These are phyloP conservation scores for Leptodactylus fuscus DNA, from an alignment of 2,113 vertebrate genomes.

Conservation along the genomic window DNA sequence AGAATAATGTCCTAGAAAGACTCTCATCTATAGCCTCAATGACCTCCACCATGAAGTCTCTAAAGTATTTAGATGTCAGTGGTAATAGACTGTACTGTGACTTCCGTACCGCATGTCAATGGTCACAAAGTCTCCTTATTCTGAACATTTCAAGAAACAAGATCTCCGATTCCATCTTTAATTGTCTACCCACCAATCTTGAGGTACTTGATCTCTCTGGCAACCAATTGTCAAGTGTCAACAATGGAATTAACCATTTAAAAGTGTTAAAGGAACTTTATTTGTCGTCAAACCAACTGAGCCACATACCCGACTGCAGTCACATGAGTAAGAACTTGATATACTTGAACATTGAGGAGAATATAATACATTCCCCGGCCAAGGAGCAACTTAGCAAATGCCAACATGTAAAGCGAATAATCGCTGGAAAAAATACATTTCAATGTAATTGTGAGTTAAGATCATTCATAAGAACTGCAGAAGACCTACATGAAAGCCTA, in stretches of 20 bases:
- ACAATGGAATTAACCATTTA: slow-evolving; percentile 66
- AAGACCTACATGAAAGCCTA: slow-evolving; percentile 63
- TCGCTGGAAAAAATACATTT: slow-evolving; percentile 81
- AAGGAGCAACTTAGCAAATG: slow-evolving; percentile 74
- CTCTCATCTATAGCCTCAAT: slow-evolving; percentile 76
- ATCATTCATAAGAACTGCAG: slow-evolving; percentile 69
- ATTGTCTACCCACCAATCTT: slow-evolving; percentile 78
- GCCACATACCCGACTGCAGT: slow-evolving; percentile 77
- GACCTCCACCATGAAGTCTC: slow-evolving; percentile 75
- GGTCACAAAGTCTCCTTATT: slow-evolving; percentile 75
- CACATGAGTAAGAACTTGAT: slow-evolving; percentile 69
- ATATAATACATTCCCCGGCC: slow-evolving; percentile 75
- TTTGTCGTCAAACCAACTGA: slow-evolving; percentile 79
- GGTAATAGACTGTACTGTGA: slow-evolving; percentile 76
- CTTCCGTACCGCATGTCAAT: slow-evolving; percentile 67
- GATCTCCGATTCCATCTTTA: slow-evolving; percentile 75
- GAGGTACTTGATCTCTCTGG: slow-evolving; percentile 74
- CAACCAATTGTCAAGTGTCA: slow-evolving; percentile 79
- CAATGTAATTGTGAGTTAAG: slow-evolving; percentile 82
- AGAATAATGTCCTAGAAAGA: slow-evolving; percentile 78
- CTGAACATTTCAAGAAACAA: slow-evolving; percentile 82
- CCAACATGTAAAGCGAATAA: slow-evolving; percentile 70
- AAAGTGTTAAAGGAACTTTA: slow-evolving; percentile 77
- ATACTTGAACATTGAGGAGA: slow-evolving; percentile 73
- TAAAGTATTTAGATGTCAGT: slow-evolving; percentile 81